Base-by-base conservation (phyloP, 2,888 invertebrate species). In the Nemurella pictetii region DNA sequence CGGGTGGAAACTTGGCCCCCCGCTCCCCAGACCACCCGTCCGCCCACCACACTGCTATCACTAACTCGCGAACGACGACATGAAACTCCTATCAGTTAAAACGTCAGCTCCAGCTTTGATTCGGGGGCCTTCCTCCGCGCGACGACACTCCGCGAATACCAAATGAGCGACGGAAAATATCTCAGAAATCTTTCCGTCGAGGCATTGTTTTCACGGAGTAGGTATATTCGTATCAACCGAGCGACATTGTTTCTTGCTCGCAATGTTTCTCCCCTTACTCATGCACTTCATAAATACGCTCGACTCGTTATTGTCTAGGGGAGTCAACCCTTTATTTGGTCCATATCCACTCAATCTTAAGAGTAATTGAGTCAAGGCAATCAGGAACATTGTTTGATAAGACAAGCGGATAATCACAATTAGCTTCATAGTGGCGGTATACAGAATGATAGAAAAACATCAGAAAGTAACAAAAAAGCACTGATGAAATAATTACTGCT, bases 51-150 rank as follows among this genome's bases (percentile, higher is more conserved):
- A 7, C 55, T 20, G 55, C 55, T 12, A 55, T 75, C 75, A 12
- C 28, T 28, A 80, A 25, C 35, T 30, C 32, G 36, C 20, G 35
- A 80, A 80, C 80, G 26, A 36, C 78, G 80, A 35, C 32, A 35
- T 80, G 32, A 35, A 80, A 80, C 30, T 80, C 80, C 35, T 80
- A 30, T 29, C 80, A 80, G 80, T 80, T 80, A 30, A 35, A 80
- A 80, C 32, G 80, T 80, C 80, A 80, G 35, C 80, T 80, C 26
- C 80, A 80, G 26, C 80, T 26, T 35, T 80, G 32, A 30, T 30
- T 35, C 80, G 29, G 80, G 20, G 32, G 35, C 32, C 7, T 78
- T 29, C 78, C n/a, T n/a, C 78, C 28, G 78, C 78, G 7, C 30
- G 35, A 29, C 25, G 35, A 15, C 35, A 20, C 30, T 20, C 5